Evolutionary conservation across 2,888 invertebrate species (phyloP), one percentile per base, ranked within the genome.

Genomic region (Apeira syringaria): DNA sequence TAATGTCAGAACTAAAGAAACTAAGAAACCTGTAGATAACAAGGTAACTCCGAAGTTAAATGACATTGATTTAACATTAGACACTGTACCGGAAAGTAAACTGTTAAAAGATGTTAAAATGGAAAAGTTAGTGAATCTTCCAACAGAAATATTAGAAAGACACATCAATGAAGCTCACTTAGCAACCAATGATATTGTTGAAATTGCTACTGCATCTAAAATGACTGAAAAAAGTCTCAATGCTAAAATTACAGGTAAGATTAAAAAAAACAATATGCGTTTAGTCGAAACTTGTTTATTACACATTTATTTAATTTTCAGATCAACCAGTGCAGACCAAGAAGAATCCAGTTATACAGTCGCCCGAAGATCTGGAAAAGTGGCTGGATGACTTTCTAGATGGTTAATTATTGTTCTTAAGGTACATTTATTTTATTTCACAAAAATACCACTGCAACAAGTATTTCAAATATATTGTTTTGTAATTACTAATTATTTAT

Each of bases 301-400:
- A 8, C 13, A 25, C 11, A 5, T 36, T 31, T 29, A 2, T 3
- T 37, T 43, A 15, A 5, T 22, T 49, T 47, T 41, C 56, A 34
- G 58, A 48, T 9, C 40, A 37, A 26, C 25, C 50, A 32, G 42
- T 44, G 17, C 45, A 49, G 31, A 25, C 58, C 27, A 56, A 59
- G 27, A 68, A 63, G 33, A 73, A 70, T 58, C 68, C 76, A 41
- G 68, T 79, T 1, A 80, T 82, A 22, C 80, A 86, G 71, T 83
- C 87, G 40, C 79, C 86, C 1, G 87, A 88, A 58, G 89, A 90
- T 49, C 76, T 90, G 24, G 90, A 90, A 52, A 89, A 90, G 51
- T 90, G 90, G 90, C 75, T 90, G 1, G 89, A 90, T 30, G 89
- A 90, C 50, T 89, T 85, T 56, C 74, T 90, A 49, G 88, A 89